phyloP scores from a whole-genome alignment of 2,888 invertebrate species.

The Morpho achilles region DNA sequence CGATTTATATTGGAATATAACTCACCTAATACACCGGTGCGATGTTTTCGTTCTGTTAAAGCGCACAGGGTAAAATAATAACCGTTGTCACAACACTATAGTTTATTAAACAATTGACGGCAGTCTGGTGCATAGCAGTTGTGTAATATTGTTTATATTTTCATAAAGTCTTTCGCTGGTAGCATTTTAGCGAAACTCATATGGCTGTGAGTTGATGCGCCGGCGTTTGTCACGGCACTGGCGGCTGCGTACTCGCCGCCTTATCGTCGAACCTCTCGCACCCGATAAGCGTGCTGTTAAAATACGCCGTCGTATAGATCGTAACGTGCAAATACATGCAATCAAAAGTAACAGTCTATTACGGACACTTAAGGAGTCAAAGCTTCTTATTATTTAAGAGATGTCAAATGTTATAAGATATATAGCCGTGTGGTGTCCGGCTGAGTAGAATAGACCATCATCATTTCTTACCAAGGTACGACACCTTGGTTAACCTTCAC shows the following conservation, averaged over 20 bases:
- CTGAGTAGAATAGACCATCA: no score
- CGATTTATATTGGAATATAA: slow-evolving; percentile 3
- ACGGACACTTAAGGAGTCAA: slow-evolving; percentile 10
- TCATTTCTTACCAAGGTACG: no score
- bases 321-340: slow-evolving; percentile 5
- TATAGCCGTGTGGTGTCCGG: no score
- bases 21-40: slow-evolving; percentile 12
- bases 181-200: slow-evolving; percentile 30
- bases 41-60: slow-evolving; percentile 15
- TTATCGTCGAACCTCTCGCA: slow-evolving; percentile 62
- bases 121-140: slow-evolving; percentile 52
- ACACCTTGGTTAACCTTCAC: no score
- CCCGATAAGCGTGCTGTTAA: slow-evolving; percentile 60
- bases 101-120: slow-evolving; percentile 59
- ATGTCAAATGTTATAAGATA: no score
- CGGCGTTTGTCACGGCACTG: slow-evolving; percentile 60
- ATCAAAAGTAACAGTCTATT: background rate
- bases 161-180: slow-evolving; percentile 38
- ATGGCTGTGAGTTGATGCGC: slow-evolving; percentile 39
- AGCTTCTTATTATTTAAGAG: slow-evolving; percentile 6
- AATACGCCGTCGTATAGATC: slow-evolving; percentile 30
- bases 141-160: slow-evolving; percentile 52
- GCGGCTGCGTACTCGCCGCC: slow-evolving; percentile 47
- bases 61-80: slow-evolving; percentile 46
- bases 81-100: slow-evolving; percentile 50